Evolutionary conservation across 2,888 invertebrate genomes (phyloP), one percentile per base, ranked within the genome.

Genomic region (Scaptomyza reducta): DNA sequence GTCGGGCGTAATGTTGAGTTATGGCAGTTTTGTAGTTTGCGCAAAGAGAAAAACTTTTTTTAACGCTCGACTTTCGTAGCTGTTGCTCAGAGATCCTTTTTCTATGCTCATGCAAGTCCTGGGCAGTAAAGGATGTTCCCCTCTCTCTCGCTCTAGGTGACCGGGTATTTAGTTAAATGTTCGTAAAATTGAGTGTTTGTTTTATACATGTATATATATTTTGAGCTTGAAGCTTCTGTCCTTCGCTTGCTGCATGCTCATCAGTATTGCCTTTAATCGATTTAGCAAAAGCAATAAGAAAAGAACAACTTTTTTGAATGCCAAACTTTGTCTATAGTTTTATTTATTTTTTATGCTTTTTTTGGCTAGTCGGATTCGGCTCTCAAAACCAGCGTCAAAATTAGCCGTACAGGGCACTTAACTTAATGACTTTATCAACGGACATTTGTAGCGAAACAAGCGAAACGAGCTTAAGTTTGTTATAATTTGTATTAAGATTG

Each of bases 1-100:
- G 61, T 55, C 49, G 72, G 74, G 81, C 74, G 83, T 84, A 84
- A 87, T 87, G 79, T 79, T 84, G 87, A 84, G 74, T 87, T 85
- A 84, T 84, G 83, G 86, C 74, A 84, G 77, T 85, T 84, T 85
- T 86, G 86, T 85, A 84, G 84, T 84, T 84, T 82, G 74, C 53
- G 70, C 59, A 67, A 35, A 16, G 40, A 40, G 16, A 50, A 50
- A 50, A 50, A 73, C 79, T 79, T 80, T 79, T 72, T 80, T 82
- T 84, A 70, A 77, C 64, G 72, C 70, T 84, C 78, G 38, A 67
- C 58, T 65, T 67, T 70, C 59, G 46, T 68, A 62, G 70, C 59
- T 77, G 74, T 65, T 74, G 64, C 64, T 74, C 47, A 11, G 25
- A 49, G 33, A 22, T 33, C 49, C 49, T 33, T n/a, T 49, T n/a